A percentile compares a stretch with the other conserved stretches of the same genome.
Evolutionary conservation across 2,113 vertebrate species (phyloP).

Genomic region (Aphelocoma coerulescens): DNA sequence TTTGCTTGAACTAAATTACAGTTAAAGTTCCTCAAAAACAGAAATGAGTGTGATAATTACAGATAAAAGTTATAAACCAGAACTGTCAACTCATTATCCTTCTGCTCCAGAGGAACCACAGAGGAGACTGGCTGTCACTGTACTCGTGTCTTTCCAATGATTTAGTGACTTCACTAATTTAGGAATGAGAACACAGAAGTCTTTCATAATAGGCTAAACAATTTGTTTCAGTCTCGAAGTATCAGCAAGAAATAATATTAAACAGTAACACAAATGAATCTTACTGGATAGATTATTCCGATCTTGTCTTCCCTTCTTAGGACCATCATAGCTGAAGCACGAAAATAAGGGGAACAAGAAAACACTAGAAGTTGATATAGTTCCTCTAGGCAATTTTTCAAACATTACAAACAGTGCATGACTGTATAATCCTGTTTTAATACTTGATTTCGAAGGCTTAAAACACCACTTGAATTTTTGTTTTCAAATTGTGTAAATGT

Average conservation of each 20-base stretch:
- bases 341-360: neutral
- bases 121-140: neutral
- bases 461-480: neutral
- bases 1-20: neutral
- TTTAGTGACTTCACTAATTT: neutral
- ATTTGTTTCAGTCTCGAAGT: neutral
- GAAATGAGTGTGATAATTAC: neutral
- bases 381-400: neutral
- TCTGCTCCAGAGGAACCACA: neutral
- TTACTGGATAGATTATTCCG: neutral
- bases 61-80: neutral
- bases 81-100: neutral
- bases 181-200: neutral
- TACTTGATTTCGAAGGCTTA: neutral
- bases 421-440: neutral
- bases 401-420: neutral
- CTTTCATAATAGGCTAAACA: neutral
- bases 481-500: neutral
- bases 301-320: neutral
- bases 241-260: neutral
- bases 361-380: neutral
- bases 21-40: neutral
- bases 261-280: neutral
- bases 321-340: neutral
- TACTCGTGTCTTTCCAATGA: neutral